Percentiles rank a stretch among this genome's conserved stretches.
Evolutionary conservation across 2,113 vertebrate species (phyloP).

Genomic region (Potamarius usumacintae): DNA sequence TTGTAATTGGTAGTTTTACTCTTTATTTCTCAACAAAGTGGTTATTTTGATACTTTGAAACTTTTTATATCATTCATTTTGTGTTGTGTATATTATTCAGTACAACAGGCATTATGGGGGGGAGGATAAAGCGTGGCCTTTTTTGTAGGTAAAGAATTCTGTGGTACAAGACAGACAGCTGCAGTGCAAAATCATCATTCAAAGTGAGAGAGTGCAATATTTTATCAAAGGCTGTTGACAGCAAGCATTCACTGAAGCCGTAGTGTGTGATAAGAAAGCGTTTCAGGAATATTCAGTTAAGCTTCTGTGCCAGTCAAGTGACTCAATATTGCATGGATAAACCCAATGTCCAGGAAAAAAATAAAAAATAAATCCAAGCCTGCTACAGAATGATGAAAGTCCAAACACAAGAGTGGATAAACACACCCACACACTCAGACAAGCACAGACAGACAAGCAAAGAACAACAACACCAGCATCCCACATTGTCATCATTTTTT

Average conservation of each 20-base stretch:
- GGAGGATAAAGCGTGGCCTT: neutral
- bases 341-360: constrained; percentile 11
- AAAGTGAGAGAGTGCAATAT: constrained; percentile 30
- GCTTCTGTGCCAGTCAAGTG: constrained; percentile 33
- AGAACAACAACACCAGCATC: neutral
- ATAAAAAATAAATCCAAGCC: neutral
- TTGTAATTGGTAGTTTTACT: neutral
- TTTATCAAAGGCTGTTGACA: constrained; percentile 48
- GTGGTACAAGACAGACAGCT: constrained; percentile 10
- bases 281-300: constrained; percentile 35
- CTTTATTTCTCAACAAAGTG: neutral
- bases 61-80: neutral
- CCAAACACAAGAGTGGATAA: neutral
- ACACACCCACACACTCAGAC: constrained; percentile 33
- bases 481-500: constrained; percentile 24
- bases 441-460: neutral
- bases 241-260: constrained; percentile 26
- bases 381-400: constrained; percentile 28
- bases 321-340: constrained; percentile 43
- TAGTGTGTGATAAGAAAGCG: constrained; percentile 19
- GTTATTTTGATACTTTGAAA: neutral
- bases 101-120: neutral
- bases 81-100: constrained; percentile 5
- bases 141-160: constrained; percentile 8
- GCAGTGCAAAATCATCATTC: constrained; percentile 25